These are phyloP conservation scores for Axinella damicornis DNA, from an alignment of 37 sponge, comb jelly and placozoan genomes.

Conservation along the genomic window DNA sequence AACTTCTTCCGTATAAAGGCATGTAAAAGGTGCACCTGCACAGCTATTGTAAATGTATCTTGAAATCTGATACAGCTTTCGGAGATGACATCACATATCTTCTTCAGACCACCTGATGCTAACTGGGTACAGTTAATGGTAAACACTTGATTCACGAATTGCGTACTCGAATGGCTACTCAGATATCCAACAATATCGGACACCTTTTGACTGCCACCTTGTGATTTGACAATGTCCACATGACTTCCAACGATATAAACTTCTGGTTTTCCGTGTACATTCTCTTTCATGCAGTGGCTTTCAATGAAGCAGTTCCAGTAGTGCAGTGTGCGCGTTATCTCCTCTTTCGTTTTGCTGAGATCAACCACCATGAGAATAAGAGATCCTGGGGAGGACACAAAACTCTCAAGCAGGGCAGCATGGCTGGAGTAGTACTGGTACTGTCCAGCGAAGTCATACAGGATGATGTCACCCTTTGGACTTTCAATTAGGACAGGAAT, in stretches of 20 bases:
- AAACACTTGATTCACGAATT: not conserved
- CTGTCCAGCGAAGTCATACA: too few relatives aligned
- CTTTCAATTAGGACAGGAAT: too few relatives aligned
- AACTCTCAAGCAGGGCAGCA: not conserved
- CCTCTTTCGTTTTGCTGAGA: not conserved
- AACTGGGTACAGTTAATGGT: not conserved
- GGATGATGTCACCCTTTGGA: too few relatives aligned
- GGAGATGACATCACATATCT: not conserved
- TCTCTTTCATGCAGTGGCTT: not conserved
- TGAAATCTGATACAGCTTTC: not conserved
- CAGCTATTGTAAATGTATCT: not conserved
- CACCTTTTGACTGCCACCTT: not conserved
- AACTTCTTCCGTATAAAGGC: not conserved
- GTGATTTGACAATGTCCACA: not conserved
- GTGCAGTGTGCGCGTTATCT: not conserved
- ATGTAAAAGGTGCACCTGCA: not conserved
- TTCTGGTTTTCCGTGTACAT: not conserved
- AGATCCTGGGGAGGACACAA: not conserved
- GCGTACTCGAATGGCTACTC: not conserved
- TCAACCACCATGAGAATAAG: not conserved
- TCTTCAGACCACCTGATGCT: not conserved
- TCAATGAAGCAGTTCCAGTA: constrained; percentile 23
- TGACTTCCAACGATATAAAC: constrained; percentile 15
- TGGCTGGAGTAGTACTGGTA: constrained; percentile 20
- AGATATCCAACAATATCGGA: not conserved